Evolutionary conservation across 2,113 vertebrate species (phyloP).

Genomic region (Cercocebus atys): DNA sequence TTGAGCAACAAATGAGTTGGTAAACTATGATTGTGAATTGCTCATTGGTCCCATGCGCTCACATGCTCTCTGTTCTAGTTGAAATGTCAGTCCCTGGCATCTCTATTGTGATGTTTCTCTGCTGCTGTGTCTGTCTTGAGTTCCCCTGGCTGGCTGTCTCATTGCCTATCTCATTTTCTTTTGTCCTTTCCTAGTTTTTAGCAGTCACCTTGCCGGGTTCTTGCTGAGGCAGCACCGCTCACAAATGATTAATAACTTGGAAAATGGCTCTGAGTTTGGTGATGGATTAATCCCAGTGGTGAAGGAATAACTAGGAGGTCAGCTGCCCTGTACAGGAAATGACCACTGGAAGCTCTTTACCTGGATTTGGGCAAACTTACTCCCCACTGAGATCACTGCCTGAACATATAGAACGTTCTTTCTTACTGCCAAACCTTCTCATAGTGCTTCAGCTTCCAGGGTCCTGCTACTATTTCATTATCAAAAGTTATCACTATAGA

Average conservation of each 20-base stretch:
- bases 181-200: slow-evolving; percentile 62
- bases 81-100: not conserved
- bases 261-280: slow-evolving; percentile 78
- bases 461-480: not conserved
- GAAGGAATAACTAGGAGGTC: slow-evolving; percentile 68
- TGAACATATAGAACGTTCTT: not conserved
- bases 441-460: not conserved
- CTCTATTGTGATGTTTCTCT: not conserved
- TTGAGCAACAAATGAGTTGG: not conserved
- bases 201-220: slow-evolving; percentile 82
- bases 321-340: not conserved
- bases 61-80: not conserved
- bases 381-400: not conserved
- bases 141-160: not conserved
- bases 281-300: slow-evolving; percentile 80
- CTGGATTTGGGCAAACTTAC: not conserved
- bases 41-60: not conserved
- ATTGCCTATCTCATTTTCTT: not conserved
- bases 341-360: not conserved
- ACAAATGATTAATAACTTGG: slow-evolving; percentile 84
- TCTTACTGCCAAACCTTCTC: not conserved
- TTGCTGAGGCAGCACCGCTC: slow-evolving; percentile 82
- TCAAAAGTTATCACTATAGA: not conserved
- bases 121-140: not conserved
- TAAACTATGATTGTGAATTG: not conserved